Evolutionary conservation across 2,888 invertebrate species (phyloP), one percentile per base, ranked within the genome.

Genomic region (Saturnia japonica): DNA sequence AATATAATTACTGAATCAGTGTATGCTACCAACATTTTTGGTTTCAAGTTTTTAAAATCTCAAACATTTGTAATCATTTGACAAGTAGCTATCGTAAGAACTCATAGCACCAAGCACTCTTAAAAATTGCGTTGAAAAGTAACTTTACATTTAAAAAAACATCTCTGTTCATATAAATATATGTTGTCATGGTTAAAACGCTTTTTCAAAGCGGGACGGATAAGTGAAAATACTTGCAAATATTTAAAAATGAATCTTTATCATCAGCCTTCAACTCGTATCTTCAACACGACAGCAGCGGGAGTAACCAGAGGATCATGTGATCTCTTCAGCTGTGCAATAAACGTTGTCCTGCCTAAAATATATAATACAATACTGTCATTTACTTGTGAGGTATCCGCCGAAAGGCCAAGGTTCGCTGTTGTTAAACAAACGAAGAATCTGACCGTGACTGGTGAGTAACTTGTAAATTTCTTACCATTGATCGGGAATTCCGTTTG

Each of bases 331-430:
- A 90, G 87, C 77, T 94, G 93, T 69, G 78, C 88, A 34, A 89
- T 94, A 78, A 87, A 82, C 71, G 89, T 93, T 19, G 79, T 82
- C 0, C 83, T 93, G 0, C 92, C 93, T 0, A 86, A 80, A 75
- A 81, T 79, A 45, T 91, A 86, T 77, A 91, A 91, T 74, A 85
- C 88, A 0, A 84, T 85, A 74, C 82, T 91, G 8, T 84, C 90
- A 0, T 94, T 91, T 77, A 93, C 90, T 0, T 94, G 93, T 69
- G 93, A 94, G 73, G 93, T 93, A 0, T 93, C 93, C 12, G 89
- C 91, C 0, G 93, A 94, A 60, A 90, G 93, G 0, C 93, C 93
- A 0, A 79, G 93, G 76, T 94, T 94, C 69, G 93, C 91, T 0
- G 91, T 93, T 14, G 93, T 91, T 51, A 93, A 92, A 82, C 88